Conservation (phyloP, 2,797 vertebrate species). For the Pelobates cultripes region DNA sequence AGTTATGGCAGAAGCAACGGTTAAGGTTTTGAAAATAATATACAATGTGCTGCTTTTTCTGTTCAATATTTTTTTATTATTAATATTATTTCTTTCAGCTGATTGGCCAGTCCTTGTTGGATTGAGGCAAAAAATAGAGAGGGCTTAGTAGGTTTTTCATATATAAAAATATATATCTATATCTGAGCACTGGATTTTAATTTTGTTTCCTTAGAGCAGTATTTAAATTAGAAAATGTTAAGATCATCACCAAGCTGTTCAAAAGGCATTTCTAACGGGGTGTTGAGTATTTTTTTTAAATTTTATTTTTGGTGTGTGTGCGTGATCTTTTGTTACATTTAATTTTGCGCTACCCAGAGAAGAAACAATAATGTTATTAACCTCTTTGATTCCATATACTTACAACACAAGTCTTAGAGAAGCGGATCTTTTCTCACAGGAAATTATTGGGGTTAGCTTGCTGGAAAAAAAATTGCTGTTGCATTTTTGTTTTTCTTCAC, state of each 20-base stretch:
- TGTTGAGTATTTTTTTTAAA: conserved; percentile 24
- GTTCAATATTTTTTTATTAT: conserved; percentile 37
- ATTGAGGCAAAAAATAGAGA: conserved; percentile 44
- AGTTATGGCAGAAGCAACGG: conserved; percentile 70
- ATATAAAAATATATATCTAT: conserved; percentile 53
- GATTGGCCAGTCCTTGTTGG: conserved; percentile 71
- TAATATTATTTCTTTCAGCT: conserved; percentile 58
- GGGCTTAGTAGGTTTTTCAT: conserved; percentile 52
- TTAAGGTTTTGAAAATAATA: conserved; percentile 75
- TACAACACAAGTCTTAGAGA: neutral
- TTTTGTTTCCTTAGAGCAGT: conserved; percentile 64
- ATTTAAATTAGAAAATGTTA: conserved; percentile 67
- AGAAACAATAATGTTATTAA: conserved; percentile 25
- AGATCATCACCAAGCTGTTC: conserved; percentile 70
- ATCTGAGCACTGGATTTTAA: conserved; percentile 76
- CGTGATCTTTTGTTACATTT: conserved; percentile 35
- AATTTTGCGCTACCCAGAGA: conserved; percentile 36
- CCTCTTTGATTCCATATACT: conserved; percentile 23
- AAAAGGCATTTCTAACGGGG: conserved; percentile 63
- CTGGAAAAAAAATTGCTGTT: conserved; percentile 49
- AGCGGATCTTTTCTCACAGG: conserved; percentile 6
- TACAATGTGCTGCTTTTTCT: conserved; percentile 83
- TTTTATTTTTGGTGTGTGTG: conserved; percentile 18
- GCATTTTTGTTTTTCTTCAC: conserved; percentile 31
- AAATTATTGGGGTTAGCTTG: conserved; percentile 30